phyloP scores from a whole-genome alignment of 2,888 invertebrate species.

The Lobophora halterata region DNA sequence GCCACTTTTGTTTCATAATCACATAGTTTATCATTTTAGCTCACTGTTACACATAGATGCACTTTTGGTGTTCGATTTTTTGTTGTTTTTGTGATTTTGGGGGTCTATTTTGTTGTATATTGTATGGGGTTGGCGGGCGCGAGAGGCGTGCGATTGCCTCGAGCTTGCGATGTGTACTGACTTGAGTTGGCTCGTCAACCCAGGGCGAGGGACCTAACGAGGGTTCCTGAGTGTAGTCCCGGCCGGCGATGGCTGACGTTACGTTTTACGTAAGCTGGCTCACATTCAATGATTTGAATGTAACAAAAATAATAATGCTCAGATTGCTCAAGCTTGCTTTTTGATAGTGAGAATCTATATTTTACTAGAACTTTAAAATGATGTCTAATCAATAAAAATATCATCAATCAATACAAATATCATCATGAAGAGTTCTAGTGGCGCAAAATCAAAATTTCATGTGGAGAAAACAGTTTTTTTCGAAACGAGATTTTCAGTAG shows the following conservation, averaged over 20 bases:
- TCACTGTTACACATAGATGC: constrained; percentile 39
- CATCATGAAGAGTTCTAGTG: too few species aligned
- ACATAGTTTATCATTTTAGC: constrained; percentile 34
- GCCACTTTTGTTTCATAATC: constrained; percentile 32
- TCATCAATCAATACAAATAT: too few species aligned
- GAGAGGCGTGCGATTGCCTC: constrained; percentile 44
- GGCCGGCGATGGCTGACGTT: constrained; percentile 62
- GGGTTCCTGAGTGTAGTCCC: constrained; percentile 59
- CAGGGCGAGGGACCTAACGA: constrained; percentile 67
- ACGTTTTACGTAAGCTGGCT: constrained; percentile 49
- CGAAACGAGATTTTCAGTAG: too few species aligned
- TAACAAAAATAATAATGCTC: too few species aligned
- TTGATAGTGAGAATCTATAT: too few species aligned
- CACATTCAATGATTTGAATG: constrained; percentile 16
- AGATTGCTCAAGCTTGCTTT: too few species aligned
- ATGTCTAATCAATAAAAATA: too few species aligned
- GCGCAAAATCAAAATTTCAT: too few species aligned
- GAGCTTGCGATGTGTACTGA: constrained; percentile 62
- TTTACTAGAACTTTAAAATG: too few species aligned
- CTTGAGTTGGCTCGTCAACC: constrained; percentile 53
- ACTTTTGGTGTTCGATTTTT: constrained; percentile 43
- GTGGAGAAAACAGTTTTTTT: too few species aligned
- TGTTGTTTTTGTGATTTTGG: constrained; percentile 48
- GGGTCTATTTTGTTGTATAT: constrained; percentile 64
- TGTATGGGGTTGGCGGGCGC: constrained; percentile 28